Conservation (phyloP, 2,113 vertebrate genomes). For the Narcine bancroftii region DNA sequence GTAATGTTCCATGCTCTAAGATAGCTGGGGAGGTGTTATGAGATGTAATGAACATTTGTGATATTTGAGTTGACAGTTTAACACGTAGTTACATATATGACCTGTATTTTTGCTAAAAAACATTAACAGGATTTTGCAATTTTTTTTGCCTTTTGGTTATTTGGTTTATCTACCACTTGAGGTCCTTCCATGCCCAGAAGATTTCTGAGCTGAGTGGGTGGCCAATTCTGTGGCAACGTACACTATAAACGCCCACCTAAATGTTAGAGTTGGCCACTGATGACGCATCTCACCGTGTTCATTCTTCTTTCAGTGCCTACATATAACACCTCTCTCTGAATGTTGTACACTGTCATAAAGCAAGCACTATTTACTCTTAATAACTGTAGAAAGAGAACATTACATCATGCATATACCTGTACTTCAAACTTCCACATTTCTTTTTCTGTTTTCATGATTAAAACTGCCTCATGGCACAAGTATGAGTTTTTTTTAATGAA, state of each 20-base stretch:
- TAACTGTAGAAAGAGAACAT: neutral
- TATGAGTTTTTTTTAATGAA: neutral
- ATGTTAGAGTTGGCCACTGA: neutral
- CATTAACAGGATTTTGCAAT: neutral
- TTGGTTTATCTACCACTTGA: constrained; percentile 22
- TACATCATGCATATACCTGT: neutral
- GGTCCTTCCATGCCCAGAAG: neutral
- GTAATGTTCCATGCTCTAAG: too few relatives aligned
- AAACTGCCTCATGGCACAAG: neutral
- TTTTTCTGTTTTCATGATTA: neutral
- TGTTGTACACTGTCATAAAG: neutral
- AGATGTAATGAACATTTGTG: neutral
- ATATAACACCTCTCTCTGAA: neutral
- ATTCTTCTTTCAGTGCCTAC: neutral
- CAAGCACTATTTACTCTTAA: neutral
- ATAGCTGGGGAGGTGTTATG: neutral
- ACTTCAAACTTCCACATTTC: neutral
- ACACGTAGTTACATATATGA: neutral
- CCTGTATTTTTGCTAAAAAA: neutral
- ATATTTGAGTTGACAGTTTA: neutral
- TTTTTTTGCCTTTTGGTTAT: neutral
- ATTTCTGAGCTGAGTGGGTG: neutral
- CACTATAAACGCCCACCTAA: neutral
- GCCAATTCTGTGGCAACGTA: neutral
- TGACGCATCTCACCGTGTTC: neutral